Evolutionary conservation across 2,797 vertebrate genomes (phyloP).

Genomic region (Acomys russatus): DNA sequence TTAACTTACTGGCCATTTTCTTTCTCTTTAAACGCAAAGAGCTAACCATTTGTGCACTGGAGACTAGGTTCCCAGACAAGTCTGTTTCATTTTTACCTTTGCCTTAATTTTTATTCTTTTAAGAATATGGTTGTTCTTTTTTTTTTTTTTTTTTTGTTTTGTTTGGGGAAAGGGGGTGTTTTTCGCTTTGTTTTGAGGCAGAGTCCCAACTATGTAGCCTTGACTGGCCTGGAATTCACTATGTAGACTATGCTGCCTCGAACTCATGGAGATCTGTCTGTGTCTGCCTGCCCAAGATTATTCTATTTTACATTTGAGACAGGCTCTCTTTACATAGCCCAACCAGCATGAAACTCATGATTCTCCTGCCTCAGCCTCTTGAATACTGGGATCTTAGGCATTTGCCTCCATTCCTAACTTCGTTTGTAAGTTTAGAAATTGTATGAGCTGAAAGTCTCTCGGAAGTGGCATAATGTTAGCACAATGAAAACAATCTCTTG

Average conservation of each 20-base stretch:
- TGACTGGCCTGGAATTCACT: not conserved
- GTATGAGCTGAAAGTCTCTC: not conserved
- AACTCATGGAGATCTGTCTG: not conserved
- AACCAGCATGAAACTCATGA: not conserved
- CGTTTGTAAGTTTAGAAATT: slow-evolving; percentile 10
- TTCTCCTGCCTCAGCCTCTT: not conserved
- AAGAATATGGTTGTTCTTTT: not conserved
- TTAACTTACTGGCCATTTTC: not conserved
- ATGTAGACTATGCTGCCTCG: not conserved
- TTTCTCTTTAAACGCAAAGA: slow-evolving; percentile 31
- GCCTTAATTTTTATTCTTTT: not conserved
- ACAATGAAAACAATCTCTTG: not conserved
- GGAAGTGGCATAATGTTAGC: not conserved
- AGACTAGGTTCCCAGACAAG: not conserved
- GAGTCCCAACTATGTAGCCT: not conserved
- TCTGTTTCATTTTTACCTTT: slow-evolving; percentile 17
- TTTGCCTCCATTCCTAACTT: not conserved
- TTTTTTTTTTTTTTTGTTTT: not conserved
- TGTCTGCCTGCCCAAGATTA: not conserved
- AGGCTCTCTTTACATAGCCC: not conserved
- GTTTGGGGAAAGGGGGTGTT: not conserved
- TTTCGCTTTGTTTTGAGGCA: not conserved
- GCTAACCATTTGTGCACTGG: slow-evolving; percentile 29
- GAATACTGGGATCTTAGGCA: not conserved
- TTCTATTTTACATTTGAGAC: not conserved